Evolutionary conservation across 2,113 vertebrate genomes (phyloP).

Genomic region (Loxodonta africana): DNA sequence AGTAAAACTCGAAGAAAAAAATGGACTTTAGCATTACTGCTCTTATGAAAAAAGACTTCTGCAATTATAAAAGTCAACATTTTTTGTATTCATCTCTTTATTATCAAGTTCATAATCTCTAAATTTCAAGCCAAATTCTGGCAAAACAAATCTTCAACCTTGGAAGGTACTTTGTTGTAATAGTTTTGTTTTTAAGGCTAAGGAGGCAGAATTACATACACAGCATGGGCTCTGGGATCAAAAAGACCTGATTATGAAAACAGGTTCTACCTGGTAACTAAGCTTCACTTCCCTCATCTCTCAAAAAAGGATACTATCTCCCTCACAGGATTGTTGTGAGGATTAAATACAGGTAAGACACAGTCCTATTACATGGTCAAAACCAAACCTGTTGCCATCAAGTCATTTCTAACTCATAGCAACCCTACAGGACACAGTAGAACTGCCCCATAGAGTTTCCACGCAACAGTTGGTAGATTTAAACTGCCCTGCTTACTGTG

Average conservation of each 20-base stretch:
- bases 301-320: conserved; percentile 10
- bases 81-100: conserved; percentile 16
- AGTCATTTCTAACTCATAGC: no score
- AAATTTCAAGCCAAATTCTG: conserved; percentile 27
- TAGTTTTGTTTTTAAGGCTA: conserved; percentile 14
- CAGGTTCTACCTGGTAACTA: conserved; percentile 12
- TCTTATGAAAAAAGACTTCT: not conserved
- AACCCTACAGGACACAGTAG: no score
- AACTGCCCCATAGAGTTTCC: no score
- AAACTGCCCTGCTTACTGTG: no score
- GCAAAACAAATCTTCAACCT: conserved; percentile 16
- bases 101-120: not conserved
- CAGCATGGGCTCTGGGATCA: not conserved
- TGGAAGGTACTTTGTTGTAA: not conserved
- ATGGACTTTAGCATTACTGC: not conserved
- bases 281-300: conserved; percentile 7
- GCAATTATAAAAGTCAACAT: not conserved
- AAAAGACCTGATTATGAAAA: conserved; percentile 49
- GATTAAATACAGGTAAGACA: not conserved
- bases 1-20: not conserved
- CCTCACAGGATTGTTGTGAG: not conserved
- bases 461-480: no score
- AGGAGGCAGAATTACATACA: not conserved
- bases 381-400: no score
- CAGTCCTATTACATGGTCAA: not conserved